phyloP scores from a whole-genome alignment of 1,140 invertebrate genomes.

The Drosophila paulistorum region DNA sequence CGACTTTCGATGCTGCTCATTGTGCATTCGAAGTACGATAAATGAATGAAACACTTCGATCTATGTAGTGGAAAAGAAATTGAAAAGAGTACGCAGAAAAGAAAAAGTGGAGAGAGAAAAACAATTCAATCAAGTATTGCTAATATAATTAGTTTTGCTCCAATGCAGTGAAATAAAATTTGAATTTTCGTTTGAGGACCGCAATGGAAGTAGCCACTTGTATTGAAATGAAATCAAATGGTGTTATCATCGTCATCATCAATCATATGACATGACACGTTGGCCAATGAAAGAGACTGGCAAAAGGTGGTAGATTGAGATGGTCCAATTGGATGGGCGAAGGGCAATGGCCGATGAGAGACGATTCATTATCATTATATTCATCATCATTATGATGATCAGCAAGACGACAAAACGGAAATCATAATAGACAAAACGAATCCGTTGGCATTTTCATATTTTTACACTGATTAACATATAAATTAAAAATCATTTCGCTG shows the following conservation, averaged over 20 bases:
- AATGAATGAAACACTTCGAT: too few relatives aligned
- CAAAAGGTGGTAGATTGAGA: background rate
- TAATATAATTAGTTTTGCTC: slow-evolving; percentile 9
- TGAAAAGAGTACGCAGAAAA: background rate
- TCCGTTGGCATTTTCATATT: slow-evolving; percentile 47
- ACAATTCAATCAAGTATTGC: slow-evolving; percentile 3
- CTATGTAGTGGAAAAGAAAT: slow-evolving; percentile 12
- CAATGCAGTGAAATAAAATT: slow-evolving; percentile 6
- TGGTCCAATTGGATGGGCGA: slow-evolving; percentile 1
- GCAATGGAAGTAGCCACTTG: background rate
- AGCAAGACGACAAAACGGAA: slow-evolving; percentile 47
- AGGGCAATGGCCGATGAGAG: background rate
- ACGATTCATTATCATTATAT: slow-evolving; percentile 27
- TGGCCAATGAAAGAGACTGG: background rate
- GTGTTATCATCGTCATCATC: background rate
- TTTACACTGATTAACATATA: slow-evolving; percentile 57
- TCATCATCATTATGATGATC: slow-evolving; percentile 7
- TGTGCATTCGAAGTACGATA: too few relatives aligned
- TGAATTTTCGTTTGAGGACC: background rate
- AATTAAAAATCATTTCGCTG: slow-evolving; percentile 60
- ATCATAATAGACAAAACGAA: slow-evolving; percentile 51
- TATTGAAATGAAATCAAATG: slow-evolving; percentile 13
- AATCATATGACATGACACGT: slow-evolving; percentile 4
- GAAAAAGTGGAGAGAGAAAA: background rate
- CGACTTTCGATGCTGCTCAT: too few relatives aligned